Evolutionary conservation across 2,113 vertebrate genomes (phyloP).

Genomic region (Casuarius casuarius): DNA sequence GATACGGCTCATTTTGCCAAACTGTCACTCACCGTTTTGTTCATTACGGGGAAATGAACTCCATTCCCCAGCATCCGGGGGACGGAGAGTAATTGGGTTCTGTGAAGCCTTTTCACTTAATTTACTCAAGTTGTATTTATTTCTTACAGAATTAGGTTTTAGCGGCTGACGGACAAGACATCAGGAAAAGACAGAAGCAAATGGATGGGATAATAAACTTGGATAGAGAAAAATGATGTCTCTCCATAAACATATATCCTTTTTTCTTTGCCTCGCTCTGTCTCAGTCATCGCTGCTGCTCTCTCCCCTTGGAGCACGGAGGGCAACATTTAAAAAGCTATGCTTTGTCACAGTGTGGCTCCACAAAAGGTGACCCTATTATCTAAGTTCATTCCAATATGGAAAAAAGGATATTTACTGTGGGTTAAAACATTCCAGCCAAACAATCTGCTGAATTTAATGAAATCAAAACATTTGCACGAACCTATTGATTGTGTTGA

Average conservation of each 20-base stretch:
- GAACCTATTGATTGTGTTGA: slow-evolving; percentile 74
- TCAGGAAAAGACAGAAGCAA: slow-evolving; percentile 65
- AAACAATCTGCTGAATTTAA: slow-evolving; percentile 64
- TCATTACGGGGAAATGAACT: slow-evolving; percentile 78
- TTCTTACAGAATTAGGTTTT: slow-evolving; percentile 73
- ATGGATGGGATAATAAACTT: slow-evolving; percentile 62
- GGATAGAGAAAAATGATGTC: slow-evolving; percentile 23
- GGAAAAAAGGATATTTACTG: slow-evolving; percentile 35
- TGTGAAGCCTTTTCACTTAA: slow-evolving; percentile 72
- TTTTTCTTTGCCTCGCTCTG: neutral
- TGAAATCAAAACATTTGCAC: slow-evolving; percentile 66
- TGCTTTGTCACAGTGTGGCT: neutral
- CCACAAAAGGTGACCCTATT: slow-evolving; percentile 21
- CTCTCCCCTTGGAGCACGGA: slow-evolving; percentile 12
- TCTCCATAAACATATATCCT: neutral
- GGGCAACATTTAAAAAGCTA: slow-evolving; percentile 7
- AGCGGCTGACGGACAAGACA: slow-evolving; percentile 65
- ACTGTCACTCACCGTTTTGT: slow-evolving; percentile 67
- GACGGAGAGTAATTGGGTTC: slow-evolving; percentile 69
- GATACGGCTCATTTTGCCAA: neutral
- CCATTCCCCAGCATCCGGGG: slow-evolving; percentile 1
- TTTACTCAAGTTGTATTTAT: slow-evolving; percentile 79
- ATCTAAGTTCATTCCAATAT: slow-evolving; percentile 31
- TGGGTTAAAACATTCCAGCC: slow-evolving; percentile 20
- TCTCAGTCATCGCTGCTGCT: neutral